Conservation (phyloP, 2,113 vertebrate species). For the Rhynchopsitta pachyrhyncha region DNA sequence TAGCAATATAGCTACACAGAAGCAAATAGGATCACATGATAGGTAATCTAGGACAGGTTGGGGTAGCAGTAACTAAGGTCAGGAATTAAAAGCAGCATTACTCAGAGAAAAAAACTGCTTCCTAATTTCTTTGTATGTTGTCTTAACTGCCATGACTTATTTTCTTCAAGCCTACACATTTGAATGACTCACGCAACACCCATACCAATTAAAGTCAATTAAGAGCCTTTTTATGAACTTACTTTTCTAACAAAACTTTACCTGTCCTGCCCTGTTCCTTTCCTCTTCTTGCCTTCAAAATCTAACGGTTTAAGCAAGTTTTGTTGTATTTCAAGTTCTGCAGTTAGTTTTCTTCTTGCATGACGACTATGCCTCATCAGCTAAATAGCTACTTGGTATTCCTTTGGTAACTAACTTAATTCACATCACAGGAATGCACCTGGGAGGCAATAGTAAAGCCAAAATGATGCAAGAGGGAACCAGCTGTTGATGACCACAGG, state of each 20-base stretch:
- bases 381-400: neutral
- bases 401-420: neutral
- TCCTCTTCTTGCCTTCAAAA: neutral
- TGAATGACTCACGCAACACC: neutral
- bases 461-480: neutral
- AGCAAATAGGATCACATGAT: neutral
- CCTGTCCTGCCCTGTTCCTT: neutral
- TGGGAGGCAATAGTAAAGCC: neutral
- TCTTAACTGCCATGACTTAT: neutral
- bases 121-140: neutral
- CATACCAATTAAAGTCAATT: neutral
- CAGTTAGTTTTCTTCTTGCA: neutral
- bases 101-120: neutral
- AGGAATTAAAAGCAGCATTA: neutral
- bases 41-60: neutral
- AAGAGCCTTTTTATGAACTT: neutral
- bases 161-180: neutral
- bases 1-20: fast-evolving
- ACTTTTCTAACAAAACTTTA: neutral
- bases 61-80: neutral
- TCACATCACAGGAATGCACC: neutral
- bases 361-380: neutral
- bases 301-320: neutral
- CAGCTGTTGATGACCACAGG: neutral
- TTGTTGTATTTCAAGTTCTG: neutral